Conservation (phyloP, 23 tunicate genomes). For the Ascidia mentula region DNA sequence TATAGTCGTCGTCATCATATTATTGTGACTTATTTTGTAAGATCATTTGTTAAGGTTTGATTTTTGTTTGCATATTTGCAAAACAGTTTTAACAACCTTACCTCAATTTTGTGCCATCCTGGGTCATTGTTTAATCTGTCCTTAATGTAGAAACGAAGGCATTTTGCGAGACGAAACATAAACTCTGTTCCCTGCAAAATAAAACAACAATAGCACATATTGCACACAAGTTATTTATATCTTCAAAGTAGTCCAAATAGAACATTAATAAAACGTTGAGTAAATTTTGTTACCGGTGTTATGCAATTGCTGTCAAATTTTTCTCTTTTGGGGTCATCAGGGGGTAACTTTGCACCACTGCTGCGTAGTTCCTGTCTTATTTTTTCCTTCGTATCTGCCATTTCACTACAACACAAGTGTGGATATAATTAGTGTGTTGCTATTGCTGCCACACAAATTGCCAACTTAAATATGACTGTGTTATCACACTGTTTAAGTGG, state of each 20-base stretch:
- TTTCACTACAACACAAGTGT: conserved; percentile 34
- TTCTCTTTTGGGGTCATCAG: conserved; percentile 85
- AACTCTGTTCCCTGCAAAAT: conserved; percentile 80
- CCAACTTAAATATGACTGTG: too few relatives aligned
- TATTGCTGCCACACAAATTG: too few relatives aligned
- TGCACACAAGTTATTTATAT: not conserved
- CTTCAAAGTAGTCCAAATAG: too few relatives aligned
- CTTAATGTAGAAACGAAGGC: conserved; percentile 81
- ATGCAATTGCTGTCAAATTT: conserved; percentile 96
- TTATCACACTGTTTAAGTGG: too few relatives aligned
- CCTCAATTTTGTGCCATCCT: conserved; percentile 86
- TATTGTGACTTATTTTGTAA: too few relatives aligned
- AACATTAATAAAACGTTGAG: too few relatives aligned
- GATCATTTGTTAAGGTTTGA: too few relatives aligned
- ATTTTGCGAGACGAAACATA: conserved; percentile 86
- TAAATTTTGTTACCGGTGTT: conserved; percentile 93
- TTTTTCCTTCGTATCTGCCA: conserved; percentile 51
- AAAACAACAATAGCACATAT: not conserved
- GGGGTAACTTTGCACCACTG: conserved; percentile 57
- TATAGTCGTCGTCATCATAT: too few relatives aligned
- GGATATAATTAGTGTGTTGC: not conserved
- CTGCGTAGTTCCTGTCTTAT: conserved; percentile 56
- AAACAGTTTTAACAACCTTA: too few relatives aligned
- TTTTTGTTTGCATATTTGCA: too few relatives aligned
- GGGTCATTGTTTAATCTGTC: conserved; percentile 88